These are phyloP conservation scores for Cassiopea andromeda DNA, from an alignment of 30 jellyfish, hydroid and myxozoan genomes.

Conservation along the genomic window DNA sequence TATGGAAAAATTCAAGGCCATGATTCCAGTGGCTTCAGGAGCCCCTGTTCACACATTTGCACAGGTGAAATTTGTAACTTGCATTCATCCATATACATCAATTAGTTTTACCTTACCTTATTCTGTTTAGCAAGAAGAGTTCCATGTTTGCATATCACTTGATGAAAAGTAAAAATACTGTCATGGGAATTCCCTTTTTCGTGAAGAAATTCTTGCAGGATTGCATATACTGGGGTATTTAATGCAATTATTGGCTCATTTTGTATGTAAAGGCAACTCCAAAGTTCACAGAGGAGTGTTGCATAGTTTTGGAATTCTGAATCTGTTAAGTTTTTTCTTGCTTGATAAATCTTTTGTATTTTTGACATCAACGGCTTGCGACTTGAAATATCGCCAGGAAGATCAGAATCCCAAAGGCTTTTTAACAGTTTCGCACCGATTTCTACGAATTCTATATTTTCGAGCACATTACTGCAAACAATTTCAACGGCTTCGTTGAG, in stretches of 20 bases:
- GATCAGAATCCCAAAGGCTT: constrained; percentile 36
- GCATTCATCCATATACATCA: background rate
- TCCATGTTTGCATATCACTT: constrained; percentile 38
- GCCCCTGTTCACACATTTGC: no score
- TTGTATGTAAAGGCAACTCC: constrained; percentile 22
- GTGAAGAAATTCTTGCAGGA: constrained; percentile 58
- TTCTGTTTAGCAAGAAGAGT: constrained; percentile 26
- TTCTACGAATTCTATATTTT: constrained; percentile 55
- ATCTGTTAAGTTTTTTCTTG: constrained; percentile 38
- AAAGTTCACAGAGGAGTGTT: constrained; percentile 72
- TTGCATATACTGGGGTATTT: constrained; percentile 58
- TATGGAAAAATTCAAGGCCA: no score
- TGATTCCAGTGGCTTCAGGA: no score
- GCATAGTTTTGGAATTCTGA: constrained; percentile 49
- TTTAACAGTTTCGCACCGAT: constrained; percentile 20
- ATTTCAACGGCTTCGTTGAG: constrained; percentile 30
- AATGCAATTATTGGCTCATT: constrained; percentile 62
- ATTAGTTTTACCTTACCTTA: constrained; percentile 14
- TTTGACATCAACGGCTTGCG: constrained; percentile 53
- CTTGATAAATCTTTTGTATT: constrained; percentile 55
- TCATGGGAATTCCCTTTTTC: constrained; percentile 11
- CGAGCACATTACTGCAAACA: constrained; percentile 10
- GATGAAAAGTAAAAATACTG: constrained; percentile 43
- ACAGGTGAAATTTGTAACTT: no score
- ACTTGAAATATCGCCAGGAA: constrained; percentile 19